These are phyloP conservation scores for Centropyge bicolor DNA, from an alignment of 2,797 vertebrate species.

Conservation along the genomic window DNA sequence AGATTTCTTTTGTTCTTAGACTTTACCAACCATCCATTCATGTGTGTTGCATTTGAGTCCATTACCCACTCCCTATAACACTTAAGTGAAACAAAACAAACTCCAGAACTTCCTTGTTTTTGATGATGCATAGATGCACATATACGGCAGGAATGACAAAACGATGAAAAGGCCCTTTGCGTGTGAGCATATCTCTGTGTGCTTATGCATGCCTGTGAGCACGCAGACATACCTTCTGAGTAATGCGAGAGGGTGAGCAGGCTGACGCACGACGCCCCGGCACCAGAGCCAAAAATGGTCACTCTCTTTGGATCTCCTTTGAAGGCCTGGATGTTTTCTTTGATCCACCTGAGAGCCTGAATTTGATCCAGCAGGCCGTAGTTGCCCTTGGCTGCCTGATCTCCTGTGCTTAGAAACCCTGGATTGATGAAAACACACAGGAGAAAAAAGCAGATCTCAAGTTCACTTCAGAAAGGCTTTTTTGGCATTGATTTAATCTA, in stretches of 20 bases:
- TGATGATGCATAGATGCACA: not conserved
- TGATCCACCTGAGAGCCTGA: constrained; percentile 96
- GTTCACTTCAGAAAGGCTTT: constrained; percentile 12
- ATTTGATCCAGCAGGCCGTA: constrained; percentile 98
- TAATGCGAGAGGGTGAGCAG: constrained; percentile 97
- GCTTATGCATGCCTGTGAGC: not conserved
- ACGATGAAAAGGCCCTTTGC: not conserved
- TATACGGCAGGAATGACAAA: not conserved
- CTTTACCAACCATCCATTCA: no score
- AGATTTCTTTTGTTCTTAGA: no score
- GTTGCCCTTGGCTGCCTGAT: constrained; percentile 98
- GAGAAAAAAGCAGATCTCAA: constrained; percentile 7
- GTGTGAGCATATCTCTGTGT: not conserved
- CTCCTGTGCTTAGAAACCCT: constrained; percentile 98
- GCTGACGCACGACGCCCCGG: constrained; percentile 96
- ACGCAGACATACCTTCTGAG: constrained; percentile 90
- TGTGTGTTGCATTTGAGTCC: no score
- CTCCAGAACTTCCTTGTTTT: not conserved
- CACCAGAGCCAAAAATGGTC: constrained; percentile 97
- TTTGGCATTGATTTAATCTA: constrained; percentile 21
- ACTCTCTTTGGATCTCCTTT: constrained; percentile 96
- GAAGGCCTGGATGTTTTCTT: constrained; percentile 96
- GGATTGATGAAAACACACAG: constrained; percentile 49
- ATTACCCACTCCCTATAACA: no score
- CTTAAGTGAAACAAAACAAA: not conserved